Evolutionary conservation across 2,113 vertebrate species (phyloP), one percentile per base, ranked within the genome.

Genomic region (Psilopsiagon aymara): DNA sequence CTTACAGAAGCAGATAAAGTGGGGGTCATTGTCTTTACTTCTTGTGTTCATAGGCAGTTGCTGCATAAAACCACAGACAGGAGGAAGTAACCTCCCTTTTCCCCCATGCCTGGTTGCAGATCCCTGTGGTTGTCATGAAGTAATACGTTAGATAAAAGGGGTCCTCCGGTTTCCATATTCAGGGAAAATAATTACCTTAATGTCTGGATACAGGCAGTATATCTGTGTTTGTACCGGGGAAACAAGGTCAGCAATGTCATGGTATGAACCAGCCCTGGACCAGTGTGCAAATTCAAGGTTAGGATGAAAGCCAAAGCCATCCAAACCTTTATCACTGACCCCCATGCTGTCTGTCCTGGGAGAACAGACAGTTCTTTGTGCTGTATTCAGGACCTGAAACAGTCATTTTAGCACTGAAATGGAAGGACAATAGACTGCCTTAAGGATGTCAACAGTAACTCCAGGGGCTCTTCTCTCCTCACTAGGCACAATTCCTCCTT

Each of bases 101-200:
- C 41, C 47, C 47, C 27, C 51, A 55, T 0, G 1, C 44, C 49
- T 89, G 55, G 66, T 16, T 87, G 84, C 81, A 92, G 86, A 82
- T 74, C 55, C 19, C 90, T 13, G 13, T 55, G 66, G 69, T 47
- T 47, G 44, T 92, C 35, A 23, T 57, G 33, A 77, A 95, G 46
- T 66, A 82, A 88, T 33, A 17, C n/a, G 27, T 19, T 10, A 63
- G 35, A 82, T 53, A 46, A 92, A 90, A 92, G 47, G 13, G 67
- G 8, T 23, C 25, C 41, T 91, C 55, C 59, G 77, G 44, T 86
- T 89, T 73, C 49, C 82, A 52, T 1, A 4, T 84, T 87, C 57
- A 79, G 70, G 37, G 43, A 74, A 75, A 87, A 94, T 82, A 92
- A 94, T 91, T 80, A 73, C 70, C 67, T 81, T 51, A 68, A 62